phyloP scores from a whole-genome alignment of 2,888 invertebrate species.

The Pristionchus japonicus region DNA sequence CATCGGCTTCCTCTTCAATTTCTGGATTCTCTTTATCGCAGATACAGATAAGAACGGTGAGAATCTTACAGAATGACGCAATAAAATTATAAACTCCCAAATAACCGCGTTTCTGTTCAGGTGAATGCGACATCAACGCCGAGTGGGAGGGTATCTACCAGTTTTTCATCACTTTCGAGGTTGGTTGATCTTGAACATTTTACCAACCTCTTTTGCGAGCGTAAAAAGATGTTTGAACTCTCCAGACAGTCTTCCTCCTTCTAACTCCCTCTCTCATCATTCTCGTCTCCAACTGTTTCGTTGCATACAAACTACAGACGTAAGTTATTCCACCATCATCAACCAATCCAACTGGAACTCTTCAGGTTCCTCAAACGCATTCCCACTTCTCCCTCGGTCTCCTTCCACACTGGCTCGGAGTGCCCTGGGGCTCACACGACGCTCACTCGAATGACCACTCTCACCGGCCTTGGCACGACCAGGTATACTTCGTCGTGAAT shows the following conservation, averaged over 20 bases:
- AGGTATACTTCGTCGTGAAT: background rate
- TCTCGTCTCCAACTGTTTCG: constrained; percentile 67
- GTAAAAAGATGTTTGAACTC: no score
- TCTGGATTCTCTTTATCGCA: constrained; percentile 71
- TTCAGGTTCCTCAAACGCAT: constrained; percentile 53
- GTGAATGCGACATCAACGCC: constrained; percentile 66
- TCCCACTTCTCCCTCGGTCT: constrained; percentile 68
- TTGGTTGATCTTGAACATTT: background rate
- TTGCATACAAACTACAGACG: constrained; percentile 66
- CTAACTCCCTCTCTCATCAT: constrained; percentile 67
- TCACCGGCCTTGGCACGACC: background rate
- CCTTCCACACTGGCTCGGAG: constrained; percentile 63
- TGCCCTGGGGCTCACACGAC: background rate
- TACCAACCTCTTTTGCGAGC: no score
- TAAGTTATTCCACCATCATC: constrained; percentile 47
- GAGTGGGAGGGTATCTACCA: constrained; percentile 65
- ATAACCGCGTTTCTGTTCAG: background rate
- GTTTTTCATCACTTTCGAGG: constrained; percentile 60
- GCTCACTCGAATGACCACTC: constrained; percentile 37
- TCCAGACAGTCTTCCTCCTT: constrained; percentile 68
- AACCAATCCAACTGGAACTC: background rate
- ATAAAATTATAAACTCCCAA: background rate
- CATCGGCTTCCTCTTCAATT: constrained; percentile 65
- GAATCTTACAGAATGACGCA: no score
- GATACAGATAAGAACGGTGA: constrained; percentile 55